These are phyloP conservation scores for Amblyjoppa proteus DNA, from an alignment of 2,888 invertebrate species.

Conservation along the genomic window DNA sequence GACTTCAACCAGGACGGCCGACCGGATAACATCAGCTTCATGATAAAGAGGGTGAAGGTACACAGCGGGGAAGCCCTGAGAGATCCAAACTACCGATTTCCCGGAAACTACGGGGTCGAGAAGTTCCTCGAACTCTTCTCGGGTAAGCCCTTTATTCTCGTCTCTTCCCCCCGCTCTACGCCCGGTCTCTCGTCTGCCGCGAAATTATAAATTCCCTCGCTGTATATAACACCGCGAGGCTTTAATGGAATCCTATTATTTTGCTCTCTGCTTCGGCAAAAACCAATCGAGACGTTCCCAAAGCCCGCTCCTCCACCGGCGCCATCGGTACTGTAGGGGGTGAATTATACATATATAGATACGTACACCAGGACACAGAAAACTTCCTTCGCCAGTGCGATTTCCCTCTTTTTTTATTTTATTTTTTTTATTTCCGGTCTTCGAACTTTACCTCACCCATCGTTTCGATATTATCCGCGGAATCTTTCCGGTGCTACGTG, in stretches of 20 bases:
- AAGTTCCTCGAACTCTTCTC: slow-evolving; percentile 99
- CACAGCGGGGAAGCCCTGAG: slow-evolving; percentile 93
- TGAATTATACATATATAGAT: not conserved
- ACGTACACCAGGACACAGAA: not conserved
- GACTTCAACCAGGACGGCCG: slow-evolving; percentile 97
- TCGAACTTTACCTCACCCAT: slow-evolving; percentile 47
- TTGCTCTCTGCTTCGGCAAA: slow-evolving; percentile 35
- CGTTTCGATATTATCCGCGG: slow-evolving; percentile 48
- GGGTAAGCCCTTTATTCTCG: slow-evolving; percentile 86
- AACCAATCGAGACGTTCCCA: not conserved
- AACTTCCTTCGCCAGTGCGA: not conserved
- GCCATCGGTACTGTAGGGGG: not conserved
- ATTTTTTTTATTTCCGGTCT: slow-evolving; percentile 23
- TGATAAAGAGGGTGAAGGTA: slow-evolving; percentile 97
- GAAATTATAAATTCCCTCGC: slow-evolving; percentile 52
- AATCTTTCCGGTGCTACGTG: slow-evolving; percentile 48
- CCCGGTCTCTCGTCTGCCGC: not conserved
- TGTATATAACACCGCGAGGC: not conserved
- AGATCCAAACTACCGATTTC: slow-evolving; percentile 94
- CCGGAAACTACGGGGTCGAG: slow-evolving; percentile 97
- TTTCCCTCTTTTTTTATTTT: slow-evolving; percentile 12
- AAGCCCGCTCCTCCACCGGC: not conserved
- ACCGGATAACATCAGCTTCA: slow-evolving; percentile 96
- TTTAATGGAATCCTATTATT: slow-evolving; percentile 56
- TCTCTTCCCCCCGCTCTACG: not conserved